Percentiles rank a stretch among this genome's conserved stretches.
Evolutionary conservation across 2,888 invertebrate genomes (phyloP).

Genomic region (Pherbina coryleti): DNA sequence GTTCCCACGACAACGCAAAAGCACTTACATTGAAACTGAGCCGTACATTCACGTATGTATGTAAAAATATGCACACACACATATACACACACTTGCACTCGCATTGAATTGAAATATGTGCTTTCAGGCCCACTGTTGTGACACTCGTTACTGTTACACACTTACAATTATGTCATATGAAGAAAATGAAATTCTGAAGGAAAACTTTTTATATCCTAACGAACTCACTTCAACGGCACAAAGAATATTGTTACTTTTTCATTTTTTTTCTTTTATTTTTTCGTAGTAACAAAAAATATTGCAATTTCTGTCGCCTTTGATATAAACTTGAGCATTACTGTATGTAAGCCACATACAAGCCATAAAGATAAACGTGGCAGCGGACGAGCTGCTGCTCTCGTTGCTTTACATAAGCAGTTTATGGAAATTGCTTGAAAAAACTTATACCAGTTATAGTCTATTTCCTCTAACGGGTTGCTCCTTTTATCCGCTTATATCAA

Average conservation of each 20-base stretch:
- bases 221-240: conserved; percentile 34
- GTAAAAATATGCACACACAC: not conserved
- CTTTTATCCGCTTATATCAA: not conserved
- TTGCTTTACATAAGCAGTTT: not conserved
- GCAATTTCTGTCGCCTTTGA: not conserved
- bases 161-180: not conserved
- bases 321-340: not conserved
- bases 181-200: not conserved
- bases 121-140: conserved; percentile 4
- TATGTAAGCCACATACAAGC: not conserved
- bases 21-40: too few relatives aligned
- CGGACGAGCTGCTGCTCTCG: not conserved
- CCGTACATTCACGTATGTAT: too few relatives aligned
- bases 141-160: not conserved
- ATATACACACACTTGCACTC: not conserved
- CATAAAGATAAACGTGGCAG: not conserved
- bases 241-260: conserved; percentile 7
- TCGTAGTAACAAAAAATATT: not conserved
- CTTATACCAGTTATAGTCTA: not conserved
- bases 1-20: too few relatives aligned
- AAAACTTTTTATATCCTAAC: conserved; percentile 22
- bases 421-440: conserved; percentile 4
- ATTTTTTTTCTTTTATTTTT: too few relatives aligned
- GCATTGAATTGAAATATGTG: conserved; percentile 32
- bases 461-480: not conserved